These are phyloP conservation scores for Craseonycteris thonglongyai DNA, from an alignment of 2,113 vertebrate species.

Conservation along the genomic window DNA sequence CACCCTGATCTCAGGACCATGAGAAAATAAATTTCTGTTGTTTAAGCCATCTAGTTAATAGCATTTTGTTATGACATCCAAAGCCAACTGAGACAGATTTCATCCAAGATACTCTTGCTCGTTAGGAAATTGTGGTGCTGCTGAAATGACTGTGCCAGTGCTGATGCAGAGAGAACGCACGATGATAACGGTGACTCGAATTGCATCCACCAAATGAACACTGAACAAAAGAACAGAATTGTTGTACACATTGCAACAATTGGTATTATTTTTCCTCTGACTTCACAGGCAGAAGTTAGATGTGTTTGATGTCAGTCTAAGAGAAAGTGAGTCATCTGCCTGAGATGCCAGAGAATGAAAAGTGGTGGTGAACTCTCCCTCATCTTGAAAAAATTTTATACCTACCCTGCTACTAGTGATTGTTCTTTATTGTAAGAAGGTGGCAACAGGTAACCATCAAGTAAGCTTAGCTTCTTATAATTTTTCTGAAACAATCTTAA, in stretches of 20 bases:
- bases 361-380: not conserved
- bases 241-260: not conserved
- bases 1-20: not conserved
- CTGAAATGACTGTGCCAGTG: rapidly evolving
- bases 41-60: not conserved
- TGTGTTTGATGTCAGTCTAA: not conserved
- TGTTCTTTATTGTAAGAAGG: not conserved
- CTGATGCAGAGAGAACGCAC: not conserved
- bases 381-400: not conserved
- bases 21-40: not conserved
- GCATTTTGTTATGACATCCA: not conserved
- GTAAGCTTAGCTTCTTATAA: not conserved
- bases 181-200: not conserved
- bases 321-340: not conserved
- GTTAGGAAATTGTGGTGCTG: rapidly evolving
- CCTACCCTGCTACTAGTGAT: rapidly evolving
- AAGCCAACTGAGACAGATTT: not conserved
- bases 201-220: not conserved
- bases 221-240: not conserved
- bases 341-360: not conserved
- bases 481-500: not conserved
- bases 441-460: not conserved
- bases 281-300: not conserved
- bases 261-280: not conserved
- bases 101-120: not conserved